Base-by-base conservation (phyloP, 2,888 invertebrate genomes). In the Dryocosmus kuriphilus region DNA sequence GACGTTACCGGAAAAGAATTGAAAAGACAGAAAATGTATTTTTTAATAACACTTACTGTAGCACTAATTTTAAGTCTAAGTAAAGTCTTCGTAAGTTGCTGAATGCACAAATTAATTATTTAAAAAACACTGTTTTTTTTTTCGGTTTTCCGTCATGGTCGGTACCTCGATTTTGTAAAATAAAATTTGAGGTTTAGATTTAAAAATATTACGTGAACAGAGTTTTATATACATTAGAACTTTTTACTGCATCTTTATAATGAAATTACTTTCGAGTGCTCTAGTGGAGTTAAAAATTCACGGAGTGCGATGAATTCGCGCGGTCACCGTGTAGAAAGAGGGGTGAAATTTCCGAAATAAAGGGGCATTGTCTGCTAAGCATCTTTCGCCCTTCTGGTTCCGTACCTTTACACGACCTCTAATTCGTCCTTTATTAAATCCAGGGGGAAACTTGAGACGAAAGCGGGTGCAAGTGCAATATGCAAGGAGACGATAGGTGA, bases 401-500 rank as follows among this genome's bases (percentile, higher is more conserved):
- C 77, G 62, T 61, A 81, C 78, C 79, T 80, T 77, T 78, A 77
- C 82, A 80, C 79, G 57, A 77, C 79, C 77, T 83, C 81, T 83
- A 84, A 83, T 84, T 85, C 84, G 75, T 81, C 61, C 78, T 83
- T 81, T 82, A 82, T 82, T 77, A 79, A 65, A 77, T 77, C 76
- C 79, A 81, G 83, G 85, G 83, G 85, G 86, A 87, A 87, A 87
- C 84, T 83, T 84, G 86, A 87, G 86, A 87, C 86, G 87, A 86
- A 86, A 87, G 86, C 85, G 86, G 85, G 86, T 86, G 87, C 88
- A 86, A 87, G 86, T 87, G 87, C 85, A 86, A 77, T 77, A 77
- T 75, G 77, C 77, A 78, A 57, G 80, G 77, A 78, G 78, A 82
- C 78, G 81, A 76, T 83, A 80, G 81, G 80, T 77, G 74, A 82